Evolutionary conservation across 2,888 invertebrate species (phyloP).

Genomic region (Drosophila niveifrons): DNA sequence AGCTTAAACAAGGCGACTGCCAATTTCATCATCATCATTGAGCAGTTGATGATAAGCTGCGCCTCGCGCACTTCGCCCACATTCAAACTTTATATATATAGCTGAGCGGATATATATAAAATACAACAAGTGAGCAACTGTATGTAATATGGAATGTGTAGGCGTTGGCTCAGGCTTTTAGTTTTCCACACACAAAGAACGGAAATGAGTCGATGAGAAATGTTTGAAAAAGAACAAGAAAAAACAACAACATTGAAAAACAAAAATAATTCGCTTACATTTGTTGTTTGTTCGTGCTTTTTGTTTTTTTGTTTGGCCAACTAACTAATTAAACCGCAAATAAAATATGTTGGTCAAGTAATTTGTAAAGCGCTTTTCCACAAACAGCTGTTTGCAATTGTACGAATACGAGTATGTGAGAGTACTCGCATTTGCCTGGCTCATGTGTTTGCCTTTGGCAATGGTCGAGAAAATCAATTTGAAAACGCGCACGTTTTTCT

Average conservation of each 20-base stretch:
- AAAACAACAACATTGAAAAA: constrained; percentile 20
- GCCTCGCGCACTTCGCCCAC: constrained; percentile 18
- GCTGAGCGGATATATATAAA: constrained; percentile 23
- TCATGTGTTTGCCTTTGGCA: constrained; percentile 21
- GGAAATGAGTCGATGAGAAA: constrained; percentile 54
- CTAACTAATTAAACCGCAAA: constrained; percentile 78
- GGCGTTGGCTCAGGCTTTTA: constrained; percentile 16
- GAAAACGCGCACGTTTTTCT: constrained; percentile 52
- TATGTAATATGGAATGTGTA: constrained; percentile 23
- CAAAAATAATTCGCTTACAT: constrained; percentile 21
- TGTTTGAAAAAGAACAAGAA: constrained; percentile 16
- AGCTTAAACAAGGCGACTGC: constrained; percentile 3
- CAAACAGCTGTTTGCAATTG: constrained; percentile 43
- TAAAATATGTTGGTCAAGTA: constrained; percentile 66
- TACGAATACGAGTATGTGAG: constrained; percentile 3
- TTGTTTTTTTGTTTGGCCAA: constrained; percentile 52
- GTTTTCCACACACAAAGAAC: constrained; percentile 42
- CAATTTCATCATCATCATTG: constrained; percentile 14
- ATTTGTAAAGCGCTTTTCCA: constrained; percentile 56
- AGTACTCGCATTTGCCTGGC: neutral
- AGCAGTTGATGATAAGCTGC: constrained; percentile 42
- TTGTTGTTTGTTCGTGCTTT: constrained; percentile 10
- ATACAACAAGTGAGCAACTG: constrained; percentile 2
- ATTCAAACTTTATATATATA: constrained; percentile 3
- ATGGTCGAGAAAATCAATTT: constrained; percentile 67